Evolutionary conservation across 1,140 invertebrate genomes (phyloP).

Genomic region (Araneus ventricosus): DNA sequence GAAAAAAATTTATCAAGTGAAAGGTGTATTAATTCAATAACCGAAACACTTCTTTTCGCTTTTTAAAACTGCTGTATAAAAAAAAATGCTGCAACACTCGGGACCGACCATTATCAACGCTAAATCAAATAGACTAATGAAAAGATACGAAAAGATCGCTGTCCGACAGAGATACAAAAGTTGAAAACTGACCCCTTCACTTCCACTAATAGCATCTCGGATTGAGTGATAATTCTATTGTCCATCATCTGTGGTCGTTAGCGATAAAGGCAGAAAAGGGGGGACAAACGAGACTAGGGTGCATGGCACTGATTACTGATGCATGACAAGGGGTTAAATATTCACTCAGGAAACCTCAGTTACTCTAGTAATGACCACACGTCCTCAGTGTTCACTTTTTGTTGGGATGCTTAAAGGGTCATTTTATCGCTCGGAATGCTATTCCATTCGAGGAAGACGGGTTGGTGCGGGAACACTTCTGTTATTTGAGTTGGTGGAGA

Average conservation of each 20-base stretch:
- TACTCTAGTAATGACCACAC: slow-evolving; percentile 62
- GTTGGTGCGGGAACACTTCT: no score
- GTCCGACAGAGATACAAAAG: not conserved
- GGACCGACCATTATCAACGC: not conserved
- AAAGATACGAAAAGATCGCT: not conserved
- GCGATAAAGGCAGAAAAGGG: slow-evolving; percentile 31
- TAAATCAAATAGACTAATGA: not conserved
- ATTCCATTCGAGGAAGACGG: not conserved
- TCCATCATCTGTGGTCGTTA: slow-evolving; percentile 41
- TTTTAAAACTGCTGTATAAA: no score
- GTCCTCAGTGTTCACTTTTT: slow-evolving; percentile 21
- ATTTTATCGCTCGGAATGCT: slow-evolving; percentile 44
- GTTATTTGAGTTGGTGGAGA: no score
- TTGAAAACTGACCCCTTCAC: slow-evolving; percentile 21
- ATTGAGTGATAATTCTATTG: slow-evolving; percentile 52
- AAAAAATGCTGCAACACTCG: not conserved
- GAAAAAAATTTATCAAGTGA: no score
- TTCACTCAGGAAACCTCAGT: slow-evolving; percentile 55
- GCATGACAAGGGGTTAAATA: slow-evolving; percentile 67
- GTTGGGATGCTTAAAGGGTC: not conserved
- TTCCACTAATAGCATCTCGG: slow-evolving; percentile 48
- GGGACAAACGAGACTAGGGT: not conserved
- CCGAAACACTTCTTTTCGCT: no score
- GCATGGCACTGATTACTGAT: slow-evolving; percentile 31
- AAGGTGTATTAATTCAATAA: no score